A percentile compares a stretch with the other conserved stretches of the same genome.
These are phyloP conservation scores for Cercopithecus mona DNA, from an alignment of 2,113 vertebrate genomes.

Conservation along the genomic window DNA sequence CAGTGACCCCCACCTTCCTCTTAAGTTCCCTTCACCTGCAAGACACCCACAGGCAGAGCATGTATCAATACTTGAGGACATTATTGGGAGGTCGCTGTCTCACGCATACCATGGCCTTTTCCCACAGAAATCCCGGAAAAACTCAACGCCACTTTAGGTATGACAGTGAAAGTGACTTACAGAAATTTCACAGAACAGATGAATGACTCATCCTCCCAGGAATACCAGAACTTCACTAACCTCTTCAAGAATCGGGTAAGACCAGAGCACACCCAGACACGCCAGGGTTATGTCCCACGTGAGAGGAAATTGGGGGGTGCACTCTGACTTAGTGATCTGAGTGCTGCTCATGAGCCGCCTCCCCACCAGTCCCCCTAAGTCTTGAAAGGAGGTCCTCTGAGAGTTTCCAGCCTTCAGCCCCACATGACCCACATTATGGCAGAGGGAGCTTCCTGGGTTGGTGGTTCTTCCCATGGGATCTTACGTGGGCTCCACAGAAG, in stretches of 20 bases:
- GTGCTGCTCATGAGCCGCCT: neutral
- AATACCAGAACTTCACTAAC: neutral
- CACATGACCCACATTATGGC: neutral
- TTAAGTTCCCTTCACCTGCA: neutral
- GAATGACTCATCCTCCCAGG: neutral
- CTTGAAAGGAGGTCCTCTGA: neutral
- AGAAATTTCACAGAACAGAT: conserved; percentile 20
- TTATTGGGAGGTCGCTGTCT: neutral
- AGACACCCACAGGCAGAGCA: neutral
- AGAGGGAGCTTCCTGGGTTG: neutral
- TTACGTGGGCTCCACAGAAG: neutral
- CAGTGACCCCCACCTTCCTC: neutral
- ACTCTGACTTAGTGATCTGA: neutral
- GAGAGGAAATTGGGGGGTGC: rapidly evolving
- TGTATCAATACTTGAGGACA: neutral
- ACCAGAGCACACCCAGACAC: neutral
- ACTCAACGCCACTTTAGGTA: neutral
- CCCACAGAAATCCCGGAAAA: conserved; percentile 18
- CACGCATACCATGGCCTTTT: neutral
- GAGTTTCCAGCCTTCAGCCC: neutral
- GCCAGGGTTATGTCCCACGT: neutral
- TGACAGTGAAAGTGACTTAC: conserved; percentile 13
- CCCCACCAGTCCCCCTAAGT: neutral
- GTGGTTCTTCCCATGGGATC: neutral
- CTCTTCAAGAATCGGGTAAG: conserved; percentile 29